These are phyloP conservation scores for Acanthoscelides obtectus DNA, from an alignment of 2,888 invertebrate genomes.

Conservation along the genomic window DNA sequence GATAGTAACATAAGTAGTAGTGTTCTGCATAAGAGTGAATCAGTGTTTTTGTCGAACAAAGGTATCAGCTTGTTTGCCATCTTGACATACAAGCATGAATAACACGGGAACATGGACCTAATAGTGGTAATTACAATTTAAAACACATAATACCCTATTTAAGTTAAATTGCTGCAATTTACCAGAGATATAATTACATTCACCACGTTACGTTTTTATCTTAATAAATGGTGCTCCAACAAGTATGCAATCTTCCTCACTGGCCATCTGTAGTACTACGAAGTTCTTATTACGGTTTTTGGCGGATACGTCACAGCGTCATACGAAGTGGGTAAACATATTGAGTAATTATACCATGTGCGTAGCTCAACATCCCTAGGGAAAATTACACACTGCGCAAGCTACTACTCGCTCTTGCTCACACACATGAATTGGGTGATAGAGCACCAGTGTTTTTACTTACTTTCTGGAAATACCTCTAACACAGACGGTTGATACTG, in stretches of 20 bases:
- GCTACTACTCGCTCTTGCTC: too few relatives aligned
- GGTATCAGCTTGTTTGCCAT: not conserved
- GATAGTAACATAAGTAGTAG: not conserved
- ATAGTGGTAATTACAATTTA: not conserved
- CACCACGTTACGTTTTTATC: not conserved
- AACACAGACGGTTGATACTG: too few relatives aligned
- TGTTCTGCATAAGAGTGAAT: not conserved
- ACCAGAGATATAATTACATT: not conserved
- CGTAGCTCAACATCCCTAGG: too few relatives aligned
- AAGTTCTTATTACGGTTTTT: too few relatives aligned
- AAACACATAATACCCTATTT: not conserved
- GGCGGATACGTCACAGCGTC: too few relatives aligned
- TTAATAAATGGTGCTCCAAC: not conserved
- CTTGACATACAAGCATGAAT: not conserved
- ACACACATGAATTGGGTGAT: too few relatives aligned
- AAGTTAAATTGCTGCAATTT: not conserved
- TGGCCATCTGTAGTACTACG: not conserved
- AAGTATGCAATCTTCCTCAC: too few relatives aligned
- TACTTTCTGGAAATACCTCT: too few relatives aligned
- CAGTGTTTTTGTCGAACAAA: not conserved
- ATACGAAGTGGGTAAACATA: too few relatives aligned
- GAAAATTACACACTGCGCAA: too few relatives aligned
- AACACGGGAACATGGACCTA: not conserved
- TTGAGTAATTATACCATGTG: too few relatives aligned
- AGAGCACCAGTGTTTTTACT: too few relatives aligned